Percentiles rank a stretch among this genome's conserved stretches.
These are phyloP conservation scores for Tetramorium simillimum DNA, from an alignment of 1,140 invertebrate genomes.

Conservation along the genomic window DNA sequence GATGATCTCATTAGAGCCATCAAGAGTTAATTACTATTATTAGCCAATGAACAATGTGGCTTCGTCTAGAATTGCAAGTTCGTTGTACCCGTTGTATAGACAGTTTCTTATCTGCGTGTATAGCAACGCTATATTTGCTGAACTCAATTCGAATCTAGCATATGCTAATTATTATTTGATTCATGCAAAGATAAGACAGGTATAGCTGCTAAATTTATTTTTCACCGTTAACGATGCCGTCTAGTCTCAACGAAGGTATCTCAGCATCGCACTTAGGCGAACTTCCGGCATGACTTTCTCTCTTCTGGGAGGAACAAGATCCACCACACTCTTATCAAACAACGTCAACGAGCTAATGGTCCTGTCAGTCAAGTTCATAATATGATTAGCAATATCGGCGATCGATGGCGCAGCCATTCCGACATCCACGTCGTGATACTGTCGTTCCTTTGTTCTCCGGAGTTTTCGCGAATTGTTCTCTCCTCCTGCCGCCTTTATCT, in stretches of 20 bases:
- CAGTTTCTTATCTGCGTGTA: background rate
- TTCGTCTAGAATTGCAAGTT: background rate
- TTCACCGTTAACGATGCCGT: background rate
- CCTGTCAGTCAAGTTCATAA: conserved; percentile 42
- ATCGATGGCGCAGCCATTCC: conserved; percentile 8
- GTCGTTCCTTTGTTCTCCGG: background rate
- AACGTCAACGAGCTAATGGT: conserved; percentile 36
- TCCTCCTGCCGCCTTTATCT: background rate
- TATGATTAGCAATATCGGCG: conserved; percentile 32
- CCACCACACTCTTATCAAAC: conserved; percentile 11
- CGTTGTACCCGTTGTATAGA: background rate
- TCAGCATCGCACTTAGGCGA: background rate
- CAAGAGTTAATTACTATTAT: conserved; percentile 13
- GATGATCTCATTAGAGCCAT: conserved; percentile 4
- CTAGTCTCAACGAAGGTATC: background rate
- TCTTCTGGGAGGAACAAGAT: background rate
- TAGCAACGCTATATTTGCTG: conserved; percentile 13
- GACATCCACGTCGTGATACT: background rate
- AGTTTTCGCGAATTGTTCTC: background rate
- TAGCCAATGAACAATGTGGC: background rate
- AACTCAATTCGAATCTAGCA: background rate
- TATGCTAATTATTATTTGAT: conserved; percentile 39
- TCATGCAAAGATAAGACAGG: background rate
- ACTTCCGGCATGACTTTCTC: conserved; percentile 22
- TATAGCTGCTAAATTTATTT: background rate